Base-by-base conservation (phyloP, 37 sponge, comb jelly and placozoan genomes). In the Mnemiopsis leidyi region DNA sequence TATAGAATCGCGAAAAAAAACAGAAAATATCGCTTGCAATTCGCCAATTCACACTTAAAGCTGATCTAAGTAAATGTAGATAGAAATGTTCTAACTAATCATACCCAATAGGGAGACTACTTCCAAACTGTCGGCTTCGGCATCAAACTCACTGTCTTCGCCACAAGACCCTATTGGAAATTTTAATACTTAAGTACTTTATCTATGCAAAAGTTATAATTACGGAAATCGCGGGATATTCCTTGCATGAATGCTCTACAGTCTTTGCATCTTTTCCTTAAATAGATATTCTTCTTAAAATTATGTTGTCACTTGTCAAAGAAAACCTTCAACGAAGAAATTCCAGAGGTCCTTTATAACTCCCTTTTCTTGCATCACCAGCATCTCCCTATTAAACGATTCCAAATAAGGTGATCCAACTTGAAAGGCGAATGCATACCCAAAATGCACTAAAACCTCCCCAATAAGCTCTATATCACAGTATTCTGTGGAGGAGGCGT, bases 61-160 rank as follows among this genome's bases (percentile, higher is more conserved):
- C n/a, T n/a, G n/a, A n/a, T n/a, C n/a, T n/a, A n/a, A n/a, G n/a
- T n/a, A n/a, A n/a, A n/a, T n/a, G n/a, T n/a, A n/a, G n/a, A n/a
- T n/a, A n/a, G n/a, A 67, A 67, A 21, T 67, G 20, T 21, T 67
- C 20, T 67, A 67, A 21, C 68, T 67, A 21, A 29, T 18, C 5
- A 5, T 71, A 71, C 75, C 75, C 5, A 71, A 5, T 28, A 71
- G 20, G 25, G 75, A 71, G 5, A 29, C 30, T 7, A 71, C 30
- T 18, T 71, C 75, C 30, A 71, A 71, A 29, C 30, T 71, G 20
- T 71, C 75, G 3, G 75, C 75, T 25, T 71, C 75, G 20, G 30
- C 25, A 71, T 71, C 75, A 71, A 71, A 71, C 75, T 71, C 75
- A 29, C 30, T 71, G 75, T 71, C 75, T 28, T 71, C 75, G 30